phyloP scores from a whole-genome alignment of 1,140 invertebrate species.

The Drosophila pachea region DNA sequence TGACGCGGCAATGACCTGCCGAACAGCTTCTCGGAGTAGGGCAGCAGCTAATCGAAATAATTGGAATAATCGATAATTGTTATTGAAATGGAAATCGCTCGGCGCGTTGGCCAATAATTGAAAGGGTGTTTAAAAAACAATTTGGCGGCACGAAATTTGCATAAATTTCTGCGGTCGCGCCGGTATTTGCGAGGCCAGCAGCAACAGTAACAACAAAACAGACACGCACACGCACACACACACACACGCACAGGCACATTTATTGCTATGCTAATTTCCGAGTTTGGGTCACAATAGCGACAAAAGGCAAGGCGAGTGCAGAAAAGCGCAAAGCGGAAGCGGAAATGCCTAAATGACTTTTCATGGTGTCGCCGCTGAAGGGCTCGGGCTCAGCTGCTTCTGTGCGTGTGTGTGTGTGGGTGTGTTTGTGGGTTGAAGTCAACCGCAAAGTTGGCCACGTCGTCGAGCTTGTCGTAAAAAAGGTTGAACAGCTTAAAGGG shows the following conservation, averaged over 20 bases:
- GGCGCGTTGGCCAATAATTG: slow-evolving; percentile 53
- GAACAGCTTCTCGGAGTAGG: too few species aligned
- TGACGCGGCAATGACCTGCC: background rate
- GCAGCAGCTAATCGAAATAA: slow-evolving; percentile 25
- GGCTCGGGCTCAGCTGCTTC: background rate
- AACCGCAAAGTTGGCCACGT: slow-evolving; percentile 69
- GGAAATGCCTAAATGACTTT: slow-evolving; percentile 77
- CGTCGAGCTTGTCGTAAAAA: slow-evolving; percentile 71
- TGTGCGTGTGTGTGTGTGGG: slow-evolving; percentile 10
- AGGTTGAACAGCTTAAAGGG: slow-evolving; percentile 62
- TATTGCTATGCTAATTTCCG: slow-evolving; percentile 70
- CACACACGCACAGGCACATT: slow-evolving; percentile 54
- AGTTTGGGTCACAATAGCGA: slow-evolving; percentile 53
- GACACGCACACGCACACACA: too few species aligned
- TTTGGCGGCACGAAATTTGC: slow-evolving; percentile 64
- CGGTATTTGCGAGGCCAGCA: slow-evolving; percentile 35
- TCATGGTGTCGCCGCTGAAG: slow-evolving; percentile 48
- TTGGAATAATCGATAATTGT: slow-evolving; percentile 56
- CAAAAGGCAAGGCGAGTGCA: slow-evolving; percentile 62
- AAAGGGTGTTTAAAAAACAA: slow-evolving; percentile 77
- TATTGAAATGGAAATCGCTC: slow-evolving; percentile 47
- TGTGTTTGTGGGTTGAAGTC: slow-evolving; percentile 19
- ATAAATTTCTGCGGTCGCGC: slow-evolving; percentile 67
- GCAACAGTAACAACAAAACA: slow-evolving; percentile 19
- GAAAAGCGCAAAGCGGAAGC: slow-evolving; percentile 70